Base-by-base conservation (phyloP, 2,113 vertebrate genomes). In the Saimiri boliviensis region DNA sequence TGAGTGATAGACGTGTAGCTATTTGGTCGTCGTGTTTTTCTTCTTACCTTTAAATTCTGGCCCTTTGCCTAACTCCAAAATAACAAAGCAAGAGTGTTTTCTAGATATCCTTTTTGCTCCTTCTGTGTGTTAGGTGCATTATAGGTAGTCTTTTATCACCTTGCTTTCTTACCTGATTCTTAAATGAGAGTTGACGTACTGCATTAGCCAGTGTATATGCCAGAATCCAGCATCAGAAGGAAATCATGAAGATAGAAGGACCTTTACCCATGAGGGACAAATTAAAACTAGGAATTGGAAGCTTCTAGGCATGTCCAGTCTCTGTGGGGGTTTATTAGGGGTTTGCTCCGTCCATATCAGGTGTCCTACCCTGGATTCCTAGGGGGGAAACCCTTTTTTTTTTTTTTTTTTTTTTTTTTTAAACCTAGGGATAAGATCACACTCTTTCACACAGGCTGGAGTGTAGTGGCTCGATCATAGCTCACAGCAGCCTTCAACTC, bases 41-140 rank as follows among this genome's bases (percentile, higher is more conserved):
- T 89, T 47, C 84, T 13, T 82, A 79, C 85, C 58, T 83, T 47
- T 54, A 88, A 88, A 70, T 93, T 89, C 79, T 95, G 58, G 23
- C 40, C 8, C 35, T 89, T 52, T 83, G 14, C 32, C 70, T 89
- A 32, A 83, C 32, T 84, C 40, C 49, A 70, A 25, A 87, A 81
- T 76, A 74, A 54, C 83, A 81, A 95, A 81, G 54, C 32, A 58
- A 70, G 42, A 84, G 6, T 58, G 11, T 49, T 85, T 89, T 86
- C 70, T 79, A 84, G 49, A n/a, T 71, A 71, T 60, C 20, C 60
- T 87, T 79, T 68, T 79, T 60, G 84, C 40, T 52, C 81, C 35
- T 32, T 63, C 27, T 77, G 1, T 84, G 37, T 63, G 52, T n/a
- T 93, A 77, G 58, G 23, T 87, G 37, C 49, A 25, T 52, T 30